Evolutionary conservation across 2,888 invertebrate species (phyloP), one percentile per base, ranked within the genome.

Genomic region (Notodonta ziczac): DNA sequence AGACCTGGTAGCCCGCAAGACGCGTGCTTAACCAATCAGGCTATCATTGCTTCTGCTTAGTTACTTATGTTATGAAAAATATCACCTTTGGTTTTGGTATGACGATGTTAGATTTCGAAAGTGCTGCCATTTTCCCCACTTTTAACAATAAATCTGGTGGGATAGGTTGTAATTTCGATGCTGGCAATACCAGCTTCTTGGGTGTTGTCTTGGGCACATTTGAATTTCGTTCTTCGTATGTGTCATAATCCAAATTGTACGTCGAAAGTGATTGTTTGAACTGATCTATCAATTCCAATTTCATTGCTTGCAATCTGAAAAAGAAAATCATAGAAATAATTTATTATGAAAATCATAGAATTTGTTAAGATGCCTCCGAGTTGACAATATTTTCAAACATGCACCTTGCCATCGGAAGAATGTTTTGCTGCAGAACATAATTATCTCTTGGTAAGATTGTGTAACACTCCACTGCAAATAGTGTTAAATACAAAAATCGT

Each of bases 81-180:
- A 50, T 56, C 64, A 76, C 77, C 67, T 72, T 73, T 32, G 60
- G 12, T 13, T 65, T 69, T 16, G 66, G 62, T 55, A 69, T 52
- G 40, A 65, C 67, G 10, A 68, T 39, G 12, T 66, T 71, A 5
- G 70, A 40, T 40, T 73, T 72, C 0, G 70, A 54, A 0, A 73
- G 58, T 0, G 73, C 59, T 0, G 75, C 67, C 7, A 84, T 61
- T 13, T 81, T 84, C 0, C 76, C 82, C 2, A 84, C 72, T 63
- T 86, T 85, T 0, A 91, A 69, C 8, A 89, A 76, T 44, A 86
- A 88, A 61, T 89, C 87, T 0, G 91, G 80, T 0, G 94, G 91
- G 46, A 93, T 57, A 0, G 93, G 91, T 16, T 88, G 87, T 9
- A 93, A 63, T 62, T 93, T 93, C 0, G 92, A 91, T 0, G 90